phyloP scores from a whole-genome alignment of 2,888 invertebrate species.

The Cotesia congregata region DNA sequence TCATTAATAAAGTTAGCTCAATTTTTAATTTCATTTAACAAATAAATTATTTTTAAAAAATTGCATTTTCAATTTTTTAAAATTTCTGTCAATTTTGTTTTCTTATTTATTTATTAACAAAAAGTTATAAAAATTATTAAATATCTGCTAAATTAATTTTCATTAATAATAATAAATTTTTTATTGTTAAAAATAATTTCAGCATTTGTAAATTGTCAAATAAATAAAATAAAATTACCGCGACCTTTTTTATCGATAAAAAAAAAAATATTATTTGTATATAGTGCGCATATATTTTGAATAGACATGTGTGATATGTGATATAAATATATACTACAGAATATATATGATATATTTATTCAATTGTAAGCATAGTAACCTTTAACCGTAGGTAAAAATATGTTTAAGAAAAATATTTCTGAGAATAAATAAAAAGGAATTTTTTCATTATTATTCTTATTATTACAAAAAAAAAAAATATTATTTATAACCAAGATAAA shows the following conservation, averaged over 20 bases:
- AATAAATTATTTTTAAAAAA: too few relatives aligned
- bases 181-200: too few relatives aligned
- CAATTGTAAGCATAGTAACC: slow-evolving; percentile 41
- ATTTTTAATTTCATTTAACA: too few relatives aligned
- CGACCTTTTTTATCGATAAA: slow-evolving; percentile 2
- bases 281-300: not conserved
- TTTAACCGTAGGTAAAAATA: slow-evolving; percentile 40
- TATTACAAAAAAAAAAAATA: slow-evolving; percentile 4
- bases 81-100: too few relatives aligned
- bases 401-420: not conserved
- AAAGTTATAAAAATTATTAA: too few relatives aligned
- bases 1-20: too few relatives aligned
- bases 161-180: too few relatives aligned
- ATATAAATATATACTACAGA: slow-evolving; percentile 25
- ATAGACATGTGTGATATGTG: slow-evolving; percentile 27
- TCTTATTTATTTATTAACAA: too few relatives aligned
- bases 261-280: not conserved
- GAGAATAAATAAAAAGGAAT: not conserved
- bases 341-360: slow-evolving; percentile 39
- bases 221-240: not conserved
- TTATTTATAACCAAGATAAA: not conserved
- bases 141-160: too few relatives aligned
- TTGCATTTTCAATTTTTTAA: too few relatives aligned
- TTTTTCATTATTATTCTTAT: not conserved
- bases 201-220: too few relatives aligned